Evolutionary conservation across 2,113 vertebrate species (phyloP).

Genomic region (Siphamia tubifer): DNA sequence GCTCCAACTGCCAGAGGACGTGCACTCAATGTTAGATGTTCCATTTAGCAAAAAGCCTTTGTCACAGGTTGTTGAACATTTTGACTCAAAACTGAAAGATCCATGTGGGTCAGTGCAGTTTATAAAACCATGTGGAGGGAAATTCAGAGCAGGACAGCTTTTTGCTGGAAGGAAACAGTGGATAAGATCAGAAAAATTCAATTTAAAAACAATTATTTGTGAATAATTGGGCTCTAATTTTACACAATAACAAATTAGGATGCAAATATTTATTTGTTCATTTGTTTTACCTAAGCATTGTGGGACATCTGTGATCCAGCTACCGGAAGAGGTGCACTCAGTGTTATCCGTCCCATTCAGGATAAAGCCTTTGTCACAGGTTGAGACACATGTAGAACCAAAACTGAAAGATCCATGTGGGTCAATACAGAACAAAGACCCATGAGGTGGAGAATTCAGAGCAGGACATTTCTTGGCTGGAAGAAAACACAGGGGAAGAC

Average conservation of each 20-base stretch:
- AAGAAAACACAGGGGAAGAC: background rate
- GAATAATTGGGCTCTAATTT: no score
- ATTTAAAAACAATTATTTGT: no score
- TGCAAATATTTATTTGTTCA: background rate
- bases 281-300: slow-evolving; percentile 54
- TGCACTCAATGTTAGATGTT: slow-evolving; percentile 44
- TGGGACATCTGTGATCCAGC: slow-evolving; percentile 59
- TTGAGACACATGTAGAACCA: slow-evolving; percentile 64
- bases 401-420: slow-evolving; percentile 63
- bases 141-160: slow-evolving; percentile 48
- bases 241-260: no score
- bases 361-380: slow-evolving; percentile 67
- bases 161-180: no score
- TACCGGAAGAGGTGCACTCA: slow-evolving; percentile 57
- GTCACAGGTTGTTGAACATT: slow-evolving; percentile 68
- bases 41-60: slow-evolving; percentile 68
- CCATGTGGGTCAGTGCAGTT: slow-evolving; percentile 57
- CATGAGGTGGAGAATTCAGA: slow-evolving; percentile 52
- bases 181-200: no score
- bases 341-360: slow-evolving; percentile 48
- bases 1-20: slow-evolving; percentile 66
- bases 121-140: slow-evolving; percentile 57
- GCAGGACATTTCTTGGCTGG: slow-evolving; percentile 62
- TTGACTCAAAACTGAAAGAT: slow-evolving; percentile 69
- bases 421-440: slow-evolving; percentile 59